Evolutionary conservation across 2,888 invertebrate genomes (phyloP).

Genomic region (Synanthedon formicaeformis): DNA sequence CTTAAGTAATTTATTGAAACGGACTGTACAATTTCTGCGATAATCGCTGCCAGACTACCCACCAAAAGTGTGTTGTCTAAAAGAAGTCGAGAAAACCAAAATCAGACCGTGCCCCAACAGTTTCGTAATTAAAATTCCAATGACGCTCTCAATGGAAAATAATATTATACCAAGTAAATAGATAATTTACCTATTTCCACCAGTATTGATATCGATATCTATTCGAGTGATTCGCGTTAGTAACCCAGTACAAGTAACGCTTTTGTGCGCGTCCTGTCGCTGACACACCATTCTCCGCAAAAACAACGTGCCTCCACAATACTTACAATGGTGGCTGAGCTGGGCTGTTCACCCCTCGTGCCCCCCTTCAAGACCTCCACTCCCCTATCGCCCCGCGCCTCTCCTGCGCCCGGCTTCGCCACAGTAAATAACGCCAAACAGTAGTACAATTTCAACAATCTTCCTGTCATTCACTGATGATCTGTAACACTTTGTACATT

Average conservation of each 20-base stretch:
- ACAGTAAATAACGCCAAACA: neutral
- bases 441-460: neutral
- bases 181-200: too few relatives aligned
- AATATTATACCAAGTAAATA: too few relatives aligned
- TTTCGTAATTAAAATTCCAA: too few relatives aligned
- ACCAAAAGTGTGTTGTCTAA: too few relatives aligned
- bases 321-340: constrained; percentile 59
- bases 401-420: constrained; percentile 15
- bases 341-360: constrained; percentile 36
- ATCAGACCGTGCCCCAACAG: too few relatives aligned
- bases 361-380: constrained; percentile 5
- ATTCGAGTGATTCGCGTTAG: constrained; percentile 10
- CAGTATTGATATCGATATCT: neutral
- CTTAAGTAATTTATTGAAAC: too few relatives aligned
- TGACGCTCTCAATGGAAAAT: too few relatives aligned
- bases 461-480: neutral
- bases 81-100: too few relatives aligned
- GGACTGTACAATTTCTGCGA: too few relatives aligned
- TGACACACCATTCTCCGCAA: constrained; percentile 56
- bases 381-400: constrained; percentile 15
- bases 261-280: constrained; percentile 28
- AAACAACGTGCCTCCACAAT: constrained; percentile 61
- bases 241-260: neutral
- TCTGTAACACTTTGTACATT: neutral
- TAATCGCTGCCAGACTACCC: too few relatives aligned